Evolutionary conservation across 2,797 vertebrate genomes (phyloP), one percentile per base, ranked within the genome.

Genomic region (Tragelaphus eurycerus): DNA sequence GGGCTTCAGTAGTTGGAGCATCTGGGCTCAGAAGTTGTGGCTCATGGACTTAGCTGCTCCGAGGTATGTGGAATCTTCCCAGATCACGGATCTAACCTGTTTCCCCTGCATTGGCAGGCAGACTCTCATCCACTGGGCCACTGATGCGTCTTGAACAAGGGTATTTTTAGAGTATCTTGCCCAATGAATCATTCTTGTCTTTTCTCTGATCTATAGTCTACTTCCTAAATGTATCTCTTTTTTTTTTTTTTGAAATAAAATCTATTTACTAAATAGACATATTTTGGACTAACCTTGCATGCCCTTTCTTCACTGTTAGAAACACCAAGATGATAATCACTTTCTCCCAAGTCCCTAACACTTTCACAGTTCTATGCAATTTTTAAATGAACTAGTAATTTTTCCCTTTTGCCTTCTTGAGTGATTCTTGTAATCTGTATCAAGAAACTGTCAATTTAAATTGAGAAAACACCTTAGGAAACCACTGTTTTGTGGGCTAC

Each of bases 241-340:
- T 25, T 64, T 52, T 25, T 64, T n/a, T 64, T 38, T 88, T 25
- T 67, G 48, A 79, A 60, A 43, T 60, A 55, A 23, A 88, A 87
- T 90, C 38, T 74, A 29, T 90, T 96, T 88, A 19, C 7, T 82
- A 60, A 92, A 46, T 31, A 85, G 76, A 90, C 50, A 38, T 54
- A 21, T 78, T 96, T 95, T 55, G 50, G 17, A 86, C 23, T 52
- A 71, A 64, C 2, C 1, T 95, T 83, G 52, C 6, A 90, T 90
- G 12, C 4, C 23, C 11, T 83, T 92, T 31, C 48, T 96, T 79
- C 34, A 82, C 8, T 95, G 74, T 57, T 71, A 78, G 11, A 84
- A 84, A 89, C 57, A 91, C 67, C 89, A 96, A 94, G 25, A 55
- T 94, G 54, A 82, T 27, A 59, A n/a, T 89, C 59, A 89, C 23